Base-by-base conservation (phyloP, 1,140 invertebrate genomes). In the Achatina immaculata region DNA sequence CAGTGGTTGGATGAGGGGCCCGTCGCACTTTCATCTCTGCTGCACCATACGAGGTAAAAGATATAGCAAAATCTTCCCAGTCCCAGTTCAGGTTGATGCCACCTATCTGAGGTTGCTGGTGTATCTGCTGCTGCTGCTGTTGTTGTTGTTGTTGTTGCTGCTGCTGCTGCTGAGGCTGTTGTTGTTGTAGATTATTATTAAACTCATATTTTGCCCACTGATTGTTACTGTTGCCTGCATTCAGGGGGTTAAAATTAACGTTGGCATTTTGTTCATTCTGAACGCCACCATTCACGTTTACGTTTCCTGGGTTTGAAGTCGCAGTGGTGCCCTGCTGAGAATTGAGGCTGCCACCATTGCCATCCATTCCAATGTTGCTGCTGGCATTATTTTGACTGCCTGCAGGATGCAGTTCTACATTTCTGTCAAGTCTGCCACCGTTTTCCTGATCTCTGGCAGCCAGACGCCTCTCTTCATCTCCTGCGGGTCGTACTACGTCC, bases 61-160 rank as follows among this genome's bases (percentile, higher is more conserved):
- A 86, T 16, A 89, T 85, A n/a, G 88, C 83, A 81, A 90, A 90
- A 48, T 90, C 89, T 66, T 86, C 86, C 88, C 89, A 89, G 65
- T 90, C 89, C 89, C 89, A 90, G 62, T 83, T 85, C 19, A 90
- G 84, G 66, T 84, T 84, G 68, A 88, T 77, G 62, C 82, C 84
- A 14, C 84, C 84, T 6, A 85, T 43, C 34, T 81, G 76, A 31
- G 75, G 68, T 72, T 80, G 72, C 65, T 77, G 69, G 7, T 43
- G 62, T n/a, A 51, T 43, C 40, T 71, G 69, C n/a, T 66, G 76
- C 19, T 24, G 36, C 14, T 75, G 65, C 43, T 34, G 62, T 62
- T 75, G 43, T 28, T 74, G 42, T n/a, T 28, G 19, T 28, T 48
- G 51, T 71, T 72, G n/a, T 71, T 55, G 69, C n/a, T 66, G 76